Evolutionary conservation across 2,888 invertebrate species (phyloP).

Genomic region (Drosophila quinaria): DNA sequence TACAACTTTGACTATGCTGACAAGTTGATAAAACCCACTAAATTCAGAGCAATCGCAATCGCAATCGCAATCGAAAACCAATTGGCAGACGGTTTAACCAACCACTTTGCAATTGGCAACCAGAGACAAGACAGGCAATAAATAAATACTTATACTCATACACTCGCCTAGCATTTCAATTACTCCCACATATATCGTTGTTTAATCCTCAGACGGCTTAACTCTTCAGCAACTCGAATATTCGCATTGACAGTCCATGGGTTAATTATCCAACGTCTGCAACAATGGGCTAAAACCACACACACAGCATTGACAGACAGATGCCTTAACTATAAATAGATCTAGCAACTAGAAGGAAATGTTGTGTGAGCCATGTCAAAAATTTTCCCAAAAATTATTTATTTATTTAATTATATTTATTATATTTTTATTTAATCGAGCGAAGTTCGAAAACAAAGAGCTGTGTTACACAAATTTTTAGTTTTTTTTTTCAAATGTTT

Average conservation of each 20-base stretch:
- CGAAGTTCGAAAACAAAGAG: too few relatives aligned
- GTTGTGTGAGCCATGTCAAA: not conserved
- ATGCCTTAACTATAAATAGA: slow-evolving; percentile 17
- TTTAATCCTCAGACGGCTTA: slow-evolving; percentile 54
- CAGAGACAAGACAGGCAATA: slow-evolving; percentile 42
- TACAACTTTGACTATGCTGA: slow-evolving; percentile 45
- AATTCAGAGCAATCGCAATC: slow-evolving; percentile 39
- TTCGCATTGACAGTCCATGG: slow-evolving; percentile 41
- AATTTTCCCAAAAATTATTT: too few relatives aligned
- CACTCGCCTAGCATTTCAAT: slow-evolving; percentile 55
- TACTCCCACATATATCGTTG: slow-evolving; percentile 37
- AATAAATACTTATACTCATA: slow-evolving; percentile 24
- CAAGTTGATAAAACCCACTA: slow-evolving; percentile 49
- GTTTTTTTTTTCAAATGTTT: too few relatives aligned
- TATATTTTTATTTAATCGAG: too few relatives aligned
- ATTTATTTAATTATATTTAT: too few relatives aligned
- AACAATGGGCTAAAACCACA: slow-evolving; percentile 31
- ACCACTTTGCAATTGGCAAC: slow-evolving; percentile 24
- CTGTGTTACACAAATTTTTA: too few relatives aligned
- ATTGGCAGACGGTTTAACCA: slow-evolving; percentile 55
- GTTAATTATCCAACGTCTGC: slow-evolving; percentile 58
- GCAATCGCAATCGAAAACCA: slow-evolving; percentile 50
- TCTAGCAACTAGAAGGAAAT: not conserved
- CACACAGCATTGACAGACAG: not conserved
- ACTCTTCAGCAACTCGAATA: slow-evolving; percentile 31